Evolutionary conservation across 37 sponge, comb jelly and placozoan genomes (phyloP), one percentile per base, ranked within the genome.

Genomic region (Ianthella basta): DNA sequence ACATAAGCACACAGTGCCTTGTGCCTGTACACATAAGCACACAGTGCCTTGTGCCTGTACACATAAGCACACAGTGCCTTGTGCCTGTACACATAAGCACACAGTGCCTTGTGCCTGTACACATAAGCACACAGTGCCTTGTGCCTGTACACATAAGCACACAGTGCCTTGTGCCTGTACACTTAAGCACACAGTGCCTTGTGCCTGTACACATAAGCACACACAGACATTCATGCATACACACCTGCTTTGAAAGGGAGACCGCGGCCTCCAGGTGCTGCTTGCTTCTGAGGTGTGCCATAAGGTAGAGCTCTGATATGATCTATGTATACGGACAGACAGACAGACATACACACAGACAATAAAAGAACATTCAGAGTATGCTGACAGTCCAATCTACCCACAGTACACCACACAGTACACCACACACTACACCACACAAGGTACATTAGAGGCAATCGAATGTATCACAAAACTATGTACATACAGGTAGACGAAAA

Each of bases 231-330:
- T 25, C 55, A 56, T 25, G 60, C 21, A 29, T 16, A 67, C 72
- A 56, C 60, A 88, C 88, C 79, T 88, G 78, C 40, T 88, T 75
- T 6, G 83, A 0, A 8, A 79, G 85, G 30, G 59, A 33, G n/a
- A 88, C 85, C 38, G 88, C 33, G 41, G 87, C 86, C 64, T 91
- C 94, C 36, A 84, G 83, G 54, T 94, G 94, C 59, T 61, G 82
- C 69, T 80, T 83, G 0, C 94, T 91, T 19, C 91, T 55, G 79
- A 90, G 56, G 59, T 94, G 94, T 59, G 91, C 88, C 84, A 90
- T 34, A 29, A 91, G 80, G 68, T 94, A 94, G 53, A 94, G 86
- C 23, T 91, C 91, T 37, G 94, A 94, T n/a, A 94, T 56, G 32
- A 94, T 94, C 91, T 89, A 44, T 3, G 35, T 69, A 69, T 35